Conservation (phyloP, 1,140 invertebrate species). For the Drosophila azteca region DNA sequence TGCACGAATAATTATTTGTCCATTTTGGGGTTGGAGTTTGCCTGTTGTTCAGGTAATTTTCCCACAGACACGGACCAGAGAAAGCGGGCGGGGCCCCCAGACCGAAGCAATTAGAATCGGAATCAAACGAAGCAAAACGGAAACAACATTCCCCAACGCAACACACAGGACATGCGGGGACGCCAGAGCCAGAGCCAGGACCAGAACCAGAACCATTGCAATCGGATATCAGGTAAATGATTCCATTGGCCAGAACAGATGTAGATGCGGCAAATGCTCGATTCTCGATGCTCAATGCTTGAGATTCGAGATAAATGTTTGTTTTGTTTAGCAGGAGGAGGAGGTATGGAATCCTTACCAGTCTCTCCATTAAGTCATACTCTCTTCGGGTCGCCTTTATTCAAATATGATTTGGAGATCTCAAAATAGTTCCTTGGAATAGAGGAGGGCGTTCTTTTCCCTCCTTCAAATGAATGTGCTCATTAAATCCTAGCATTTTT, state of each 20-base stretch:
- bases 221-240: conserved; percentile 67
- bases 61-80: conserved; percentile 40
- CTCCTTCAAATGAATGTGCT: too few relatives aligned
- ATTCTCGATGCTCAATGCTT: conserved; percentile 2
- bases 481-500: too few relatives aligned
- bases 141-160: conserved; percentile 39
- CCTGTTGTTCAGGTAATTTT: conserved; percentile 59
- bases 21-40: conserved; percentile 68
- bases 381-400: too few relatives aligned
- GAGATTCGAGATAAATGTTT: conserved; percentile 25
- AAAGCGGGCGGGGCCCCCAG: neutral
- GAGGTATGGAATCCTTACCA: too few relatives aligned
- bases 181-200: too few relatives aligned
- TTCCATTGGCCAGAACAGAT: conserved; percentile 34
- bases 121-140: conserved; percentile 73
- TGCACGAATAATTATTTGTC: conserved; percentile 78
- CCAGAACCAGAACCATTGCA: conserved; percentile 9
- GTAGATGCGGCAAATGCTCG: conserved; percentile 6
- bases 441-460: too few relatives aligned
- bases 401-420: too few relatives aligned
- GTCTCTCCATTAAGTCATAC: too few relatives aligned
- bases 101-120: conserved; percentile 76
- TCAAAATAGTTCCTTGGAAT: too few relatives aligned
- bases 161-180: neutral
- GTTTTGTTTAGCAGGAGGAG: neutral